phyloP scores from a whole-genome alignment of 2,113 vertebrate genomes.

The Balaenoptera acutorostrata region DNA sequence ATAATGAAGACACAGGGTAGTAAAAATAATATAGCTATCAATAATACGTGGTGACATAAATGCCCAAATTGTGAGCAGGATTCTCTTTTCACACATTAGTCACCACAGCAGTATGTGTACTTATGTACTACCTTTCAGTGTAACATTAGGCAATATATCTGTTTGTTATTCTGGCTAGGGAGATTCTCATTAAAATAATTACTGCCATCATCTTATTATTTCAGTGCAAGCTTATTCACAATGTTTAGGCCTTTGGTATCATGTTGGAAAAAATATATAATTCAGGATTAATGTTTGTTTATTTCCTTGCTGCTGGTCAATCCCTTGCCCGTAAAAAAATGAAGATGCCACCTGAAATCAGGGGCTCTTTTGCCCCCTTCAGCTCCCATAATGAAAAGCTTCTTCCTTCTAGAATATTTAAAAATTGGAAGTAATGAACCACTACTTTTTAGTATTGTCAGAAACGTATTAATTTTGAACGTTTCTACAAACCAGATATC shows the following conservation, averaged over 20 bases:
- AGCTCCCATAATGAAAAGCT: neutral
- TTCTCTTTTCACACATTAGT: constrained; percentile 73
- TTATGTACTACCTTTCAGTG: neutral
- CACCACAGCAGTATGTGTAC: constrained; percentile 33
- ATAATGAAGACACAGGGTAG: constrained; percentile 58
- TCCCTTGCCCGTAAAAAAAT: constrained; percentile 33
- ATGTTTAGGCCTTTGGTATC: constrained; percentile 18
- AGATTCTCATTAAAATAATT: constrained; percentile 75
- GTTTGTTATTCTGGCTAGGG: constrained; percentile 64
- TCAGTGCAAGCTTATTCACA: constrained; percentile 53
- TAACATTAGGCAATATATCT: constrained; percentile 55
- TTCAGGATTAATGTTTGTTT: constrained; percentile 41
- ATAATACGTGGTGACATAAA: constrained; percentile 73
- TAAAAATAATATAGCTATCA: constrained; percentile 77
- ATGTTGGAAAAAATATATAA: neutral
- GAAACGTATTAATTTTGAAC: neutral
- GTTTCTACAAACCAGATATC: constrained; percentile 12
- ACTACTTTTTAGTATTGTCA: neutral
- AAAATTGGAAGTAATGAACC: constrained; percentile 29
- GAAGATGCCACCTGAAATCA: constrained; percentile 25
- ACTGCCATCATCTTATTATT: constrained; percentile 68
- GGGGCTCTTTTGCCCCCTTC: neutral
- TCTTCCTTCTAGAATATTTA: constrained; percentile 42
- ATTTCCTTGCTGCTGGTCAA: constrained; percentile 51
- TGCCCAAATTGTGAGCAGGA: constrained; percentile 57